A percentile compares a stretch with the other conserved stretches of the same genome.
These are phyloP conservation scores for Pogonomyrmex californicus DNA, from an alignment of 1,140 invertebrate genomes.

Conservation along the genomic window DNA sequence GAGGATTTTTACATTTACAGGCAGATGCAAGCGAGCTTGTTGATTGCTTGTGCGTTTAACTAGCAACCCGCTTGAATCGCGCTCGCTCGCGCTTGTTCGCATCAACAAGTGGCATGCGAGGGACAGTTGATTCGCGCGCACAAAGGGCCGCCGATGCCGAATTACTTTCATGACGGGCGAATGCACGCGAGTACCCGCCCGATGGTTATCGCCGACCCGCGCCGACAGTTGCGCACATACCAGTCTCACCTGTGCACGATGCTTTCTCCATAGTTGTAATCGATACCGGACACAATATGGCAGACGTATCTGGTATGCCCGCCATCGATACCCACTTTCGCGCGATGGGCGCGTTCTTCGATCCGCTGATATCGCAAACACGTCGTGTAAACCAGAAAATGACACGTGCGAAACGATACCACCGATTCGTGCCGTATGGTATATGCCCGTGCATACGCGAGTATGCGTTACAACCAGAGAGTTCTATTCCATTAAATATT, in stretches of 20 bases:
- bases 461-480: conserved; percentile 8
- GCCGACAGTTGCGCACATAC: conserved; percentile 36
- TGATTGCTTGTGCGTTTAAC: conserved; percentile 50
- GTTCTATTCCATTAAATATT: conserved; percentile 22
- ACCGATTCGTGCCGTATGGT: background rate
- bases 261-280: conserved; percentile 46
- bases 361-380: conserved; percentile 43
- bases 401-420: conserved; percentile 11
- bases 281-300: conserved; percentile 37
- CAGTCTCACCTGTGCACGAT: conserved; percentile 25
- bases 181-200: conserved; percentile 58
- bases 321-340: conserved; percentile 53
- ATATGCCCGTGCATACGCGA: background rate
- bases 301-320: conserved; percentile 40
- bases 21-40: conserved; percentile 9
- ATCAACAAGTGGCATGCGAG: conserved; percentile 74
- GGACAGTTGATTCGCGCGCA: conserved; percentile 42
- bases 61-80: conserved; percentile 58
- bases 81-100: conserved; percentile 63
- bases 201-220: conserved; percentile 57
- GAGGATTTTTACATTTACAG: conserved; percentile 2
- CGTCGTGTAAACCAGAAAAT: conserved; percentile 15
- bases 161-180: conserved; percentile 68
- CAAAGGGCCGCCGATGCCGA: conserved; percentile 59
- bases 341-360: conserved; percentile 56